Evolutionary conservation across 2,888 invertebrate genomes (phyloP), one percentile per base, ranked within the genome.

Genomic region (Cataglyphis rosenhaueri): DNA sequence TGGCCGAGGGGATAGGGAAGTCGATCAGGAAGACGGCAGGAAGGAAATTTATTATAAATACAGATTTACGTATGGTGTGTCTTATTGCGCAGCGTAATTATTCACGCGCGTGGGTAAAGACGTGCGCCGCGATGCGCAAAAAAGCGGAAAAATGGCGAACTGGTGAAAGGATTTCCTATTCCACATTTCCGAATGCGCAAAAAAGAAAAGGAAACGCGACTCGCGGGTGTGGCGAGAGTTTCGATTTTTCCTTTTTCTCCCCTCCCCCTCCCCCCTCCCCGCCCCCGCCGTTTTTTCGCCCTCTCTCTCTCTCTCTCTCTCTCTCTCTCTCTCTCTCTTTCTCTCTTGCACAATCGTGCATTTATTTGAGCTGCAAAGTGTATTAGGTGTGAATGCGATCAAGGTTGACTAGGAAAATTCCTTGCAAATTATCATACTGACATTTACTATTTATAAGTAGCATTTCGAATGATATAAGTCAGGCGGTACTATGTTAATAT

Each of bases 151-250:
- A 59, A 25, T 25, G 59, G 44, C 12, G 44, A 41, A 25, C 44
- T 9, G 78, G 78, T 70, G 78, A 79, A 79, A 79, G 78, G 70
- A 48, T 48, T 25, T 52, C 18, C 35, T 38, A n/a, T 21, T 21
- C 21, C 15, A 48, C 6, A 57, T 41, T 41, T 41, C 15, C 70
- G 32, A 41, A 32, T 29, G n/a, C 10, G 44, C 10, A 12, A 55
- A 15, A 44, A 32, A 21, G 0, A 21, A 21, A 21, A 21, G 21
- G 35, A 62, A n/a, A 21, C 38, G 9, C 57, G 66, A 41, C 38
- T 57, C 75, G 41, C 75, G 41, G 21, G 25, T 15, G 25, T 8
- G 12, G 5, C 32, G 59, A 18, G 59, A 18, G 35, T 78, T 59
- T 35, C 59, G 52, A 78, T 78, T 70, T 44, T 79, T 44, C 44